Base-by-base conservation (phyloP, 2,888 invertebrate species). In the Taenaris catops region DNA sequence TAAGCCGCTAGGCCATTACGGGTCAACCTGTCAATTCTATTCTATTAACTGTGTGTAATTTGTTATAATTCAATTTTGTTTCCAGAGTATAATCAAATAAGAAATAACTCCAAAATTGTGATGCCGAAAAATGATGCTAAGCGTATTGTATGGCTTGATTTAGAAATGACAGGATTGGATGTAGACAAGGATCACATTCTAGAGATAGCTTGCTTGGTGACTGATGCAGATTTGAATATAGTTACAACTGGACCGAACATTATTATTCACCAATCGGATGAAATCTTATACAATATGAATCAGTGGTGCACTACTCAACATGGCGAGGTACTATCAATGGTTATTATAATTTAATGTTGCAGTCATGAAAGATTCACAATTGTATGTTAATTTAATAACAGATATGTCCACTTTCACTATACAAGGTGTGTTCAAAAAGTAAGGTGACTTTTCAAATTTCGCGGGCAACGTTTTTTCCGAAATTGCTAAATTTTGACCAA, bases 91-190 rank as follows among this genome's bases (percentile, higher is more conserved):
- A 9, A 20, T 23, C 9, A 35, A 3, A 26, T 25, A 19, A 47
- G 26, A 18, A 46, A 44, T 51, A 40, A 34, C 9, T 25, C 25
- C 7, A 17, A 17, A 7, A 23, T 7, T 34, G 21, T 2, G 62
- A 23, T n/a, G 48, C 47, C 53, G 55, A 35, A 35, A 9, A 45
- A 29, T 35, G 55, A 55, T 19, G 66, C 68, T 0, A 80, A 79
- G 34, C 60, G 71, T 17, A 83, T 94, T 44, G 92, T 93, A 6
- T 94, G 94, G 94, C 79, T 94, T 21, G 94, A 94, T 55, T 67
- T 93, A 53, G 94, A 94, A 92, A 96, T 99, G 96, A 96, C 97
- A 4, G 98, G 98, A 0, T 74, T 98, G 7, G 90, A 97, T 63
- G 65, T 93, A 26, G 86, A 92, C 0, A 91, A 76, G 31, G 93